phyloP scores from a whole-genome alignment of 2,113 vertebrate species.

The Beaufortia kweichowensis region DNA sequence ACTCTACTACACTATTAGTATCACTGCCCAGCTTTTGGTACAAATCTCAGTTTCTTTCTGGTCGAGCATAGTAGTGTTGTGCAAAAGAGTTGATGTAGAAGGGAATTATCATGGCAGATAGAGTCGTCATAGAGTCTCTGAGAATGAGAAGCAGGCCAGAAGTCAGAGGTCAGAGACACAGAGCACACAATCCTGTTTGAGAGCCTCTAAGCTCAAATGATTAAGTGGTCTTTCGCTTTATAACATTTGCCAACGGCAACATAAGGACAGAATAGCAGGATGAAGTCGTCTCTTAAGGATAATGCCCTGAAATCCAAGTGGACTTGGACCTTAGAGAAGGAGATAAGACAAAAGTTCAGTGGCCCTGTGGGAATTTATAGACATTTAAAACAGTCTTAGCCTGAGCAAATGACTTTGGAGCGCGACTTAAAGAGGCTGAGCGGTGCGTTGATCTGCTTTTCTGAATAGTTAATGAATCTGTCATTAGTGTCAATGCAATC shows the following conservation, averaged over 20 bases:
- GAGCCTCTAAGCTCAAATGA: slow-evolving; percentile 30
- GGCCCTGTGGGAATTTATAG: slow-evolving; percentile 66
- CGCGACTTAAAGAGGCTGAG: slow-evolving; percentile 61
- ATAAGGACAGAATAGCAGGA: slow-evolving; percentile 56
- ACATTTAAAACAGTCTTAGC: slow-evolving; percentile 67
- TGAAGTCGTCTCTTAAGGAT: slow-evolving; percentile 69
- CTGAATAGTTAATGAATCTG: slow-evolving; percentile 64
- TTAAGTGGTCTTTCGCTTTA: slow-evolving; percentile 60
- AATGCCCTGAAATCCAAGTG: slow-evolving; percentile 66
- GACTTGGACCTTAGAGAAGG: slow-evolving; percentile 55
- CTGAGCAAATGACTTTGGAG: slow-evolving; percentile 57
- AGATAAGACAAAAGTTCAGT: slow-evolving; percentile 64
- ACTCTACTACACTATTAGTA: no score
- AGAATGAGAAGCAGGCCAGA: slow-evolving; percentile 27
- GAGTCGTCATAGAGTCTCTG: slow-evolving; percentile 26
- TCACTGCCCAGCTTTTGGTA: no score
- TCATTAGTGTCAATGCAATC: slow-evolving; percentile 59
- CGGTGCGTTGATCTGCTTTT: slow-evolving; percentile 64
- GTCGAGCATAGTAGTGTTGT: not conserved
- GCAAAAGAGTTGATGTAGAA: not conserved
- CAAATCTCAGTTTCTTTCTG: not conserved
- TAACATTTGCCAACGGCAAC: slow-evolving; percentile 61
- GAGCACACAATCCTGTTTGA: slow-evolving; percentile 44
- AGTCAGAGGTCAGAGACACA: slow-evolving; percentile 31
- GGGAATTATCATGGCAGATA: not conserved